These are phyloP conservation scores for Anolis apletophallus DNA, from an alignment of 2,797 vertebrate genomes.

Conservation along the genomic window DNA sequence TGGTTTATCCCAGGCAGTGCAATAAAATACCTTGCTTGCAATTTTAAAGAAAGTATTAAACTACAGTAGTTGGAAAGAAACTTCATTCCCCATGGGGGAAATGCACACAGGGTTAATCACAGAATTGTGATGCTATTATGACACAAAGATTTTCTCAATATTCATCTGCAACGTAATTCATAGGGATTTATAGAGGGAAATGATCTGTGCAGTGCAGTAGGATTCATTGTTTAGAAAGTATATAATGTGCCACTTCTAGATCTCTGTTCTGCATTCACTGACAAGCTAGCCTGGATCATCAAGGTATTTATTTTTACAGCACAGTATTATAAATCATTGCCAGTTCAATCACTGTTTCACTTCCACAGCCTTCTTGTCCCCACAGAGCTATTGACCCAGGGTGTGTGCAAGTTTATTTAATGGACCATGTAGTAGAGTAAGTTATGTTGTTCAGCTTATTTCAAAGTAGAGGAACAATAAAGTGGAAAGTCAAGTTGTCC, in stretches of 20 bases:
- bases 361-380: conserved; percentile 29
- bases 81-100: not conserved
- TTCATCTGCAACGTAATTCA: conserved; percentile 54
- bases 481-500: conserved; percentile 13
- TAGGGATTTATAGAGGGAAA: conserved; percentile 25
- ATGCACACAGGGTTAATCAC: not conserved
- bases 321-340: conserved; percentile 49
- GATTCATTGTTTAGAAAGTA: conserved; percentile 53
- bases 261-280: conserved; percentile 48
- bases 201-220: conserved; percentile 33
- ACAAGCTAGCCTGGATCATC: conserved; percentile 47
- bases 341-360: conserved; percentile 46
- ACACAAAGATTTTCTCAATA: conserved; percentile 46
- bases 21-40: conserved; percentile 32
- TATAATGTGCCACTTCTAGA: conserved; percentile 26
- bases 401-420: conserved; percentile 49
- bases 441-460: conserved; percentile 23
- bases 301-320: conserved; percentile 54
- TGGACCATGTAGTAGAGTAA: conserved; percentile 23
- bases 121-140: conserved; percentile 38
- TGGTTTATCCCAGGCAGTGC: conserved; percentile 14
- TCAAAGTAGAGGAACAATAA: conserved; percentile 22
- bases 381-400: conserved; percentile 12
- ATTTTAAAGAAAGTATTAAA: conserved; percentile 47
- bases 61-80: conserved; percentile 22